A percentile compares a stretch with the other conserved stretches of the same genome.
These are phyloP conservation scores for Mongoloraphidia duomilia DNA, from an alignment of 2,888 invertebrate genomes.

Conservation along the genomic window DNA sequence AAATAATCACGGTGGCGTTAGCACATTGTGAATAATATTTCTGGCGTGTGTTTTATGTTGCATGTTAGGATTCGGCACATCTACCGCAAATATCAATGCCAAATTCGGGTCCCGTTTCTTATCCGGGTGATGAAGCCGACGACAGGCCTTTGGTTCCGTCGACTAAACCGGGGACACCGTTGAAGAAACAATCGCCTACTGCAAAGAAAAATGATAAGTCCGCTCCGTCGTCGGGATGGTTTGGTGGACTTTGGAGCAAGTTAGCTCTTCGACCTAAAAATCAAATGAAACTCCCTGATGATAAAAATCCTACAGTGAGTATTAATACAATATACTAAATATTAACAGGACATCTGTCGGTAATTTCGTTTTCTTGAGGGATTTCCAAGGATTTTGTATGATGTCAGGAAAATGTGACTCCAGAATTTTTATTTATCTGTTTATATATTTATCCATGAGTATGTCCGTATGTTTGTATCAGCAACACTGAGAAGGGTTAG, in stretches of 20 bases:
- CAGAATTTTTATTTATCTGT: no score
- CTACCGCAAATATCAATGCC: conserved; percentile 42
- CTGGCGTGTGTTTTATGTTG: conserved; percentile 5
- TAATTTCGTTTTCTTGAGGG: no score
- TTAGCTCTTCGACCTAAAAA: conserved; percentile 72
- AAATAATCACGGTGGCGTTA: no score
- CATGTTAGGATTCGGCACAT: conserved; percentile 14
- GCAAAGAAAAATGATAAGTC: conserved; percentile 14
- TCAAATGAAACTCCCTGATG: conserved; percentile 92
- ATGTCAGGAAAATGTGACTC: no score
- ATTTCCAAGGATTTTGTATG: no score
- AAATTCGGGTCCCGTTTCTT: conserved; percentile 22
- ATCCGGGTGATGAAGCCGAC: conserved; percentile 11
- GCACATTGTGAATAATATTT: conserved; percentile 1
- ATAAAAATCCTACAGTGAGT: conserved; percentile 78
- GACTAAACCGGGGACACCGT: conserved; percentile 7
- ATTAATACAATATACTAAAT: not conserved
- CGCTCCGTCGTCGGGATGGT: conserved; percentile 47
- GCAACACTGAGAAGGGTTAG: no score
- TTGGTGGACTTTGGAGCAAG: conserved; percentile 76
- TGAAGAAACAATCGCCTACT: conserved; percentile 20
- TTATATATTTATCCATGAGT: no score
- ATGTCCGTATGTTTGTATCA: no score
- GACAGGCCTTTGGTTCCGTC: not conserved
- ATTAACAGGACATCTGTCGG: no score